phyloP scores from a whole-genome alignment of 2,797 vertebrate genomes.

The Lithobates pipiens region DNA sequence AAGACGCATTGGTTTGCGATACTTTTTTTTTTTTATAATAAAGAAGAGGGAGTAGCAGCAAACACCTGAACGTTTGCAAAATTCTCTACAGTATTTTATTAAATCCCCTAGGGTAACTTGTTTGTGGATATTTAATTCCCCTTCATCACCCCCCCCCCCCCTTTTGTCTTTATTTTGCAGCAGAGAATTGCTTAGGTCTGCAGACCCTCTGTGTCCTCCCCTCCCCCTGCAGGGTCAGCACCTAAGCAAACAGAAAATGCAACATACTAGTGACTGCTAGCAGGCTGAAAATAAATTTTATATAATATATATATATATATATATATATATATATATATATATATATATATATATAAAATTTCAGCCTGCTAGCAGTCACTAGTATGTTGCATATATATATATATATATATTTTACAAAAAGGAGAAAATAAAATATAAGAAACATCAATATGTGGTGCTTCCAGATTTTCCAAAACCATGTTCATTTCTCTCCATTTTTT shows the following conservation, averaged over 20 bases:
- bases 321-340: too few species aligned
- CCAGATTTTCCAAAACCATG: neutral
- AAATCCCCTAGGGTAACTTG: neutral
- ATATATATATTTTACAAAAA: too few species aligned
- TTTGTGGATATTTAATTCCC: neutral
- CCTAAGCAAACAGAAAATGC: conserved; percentile 53
- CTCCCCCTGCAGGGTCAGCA: conserved; percentile 14
- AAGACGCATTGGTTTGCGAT: too few species aligned
- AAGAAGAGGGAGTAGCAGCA: neutral
- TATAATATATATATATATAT: too few species aligned
- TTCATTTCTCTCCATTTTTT: neutral
- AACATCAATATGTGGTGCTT: neutral
- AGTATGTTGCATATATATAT: too few species aligned
- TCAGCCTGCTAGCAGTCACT: too few species aligned
- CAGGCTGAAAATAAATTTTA: too few species aligned
- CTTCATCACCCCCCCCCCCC: too few species aligned
- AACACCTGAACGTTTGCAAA: neutral
- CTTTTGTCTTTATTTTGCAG: neutral
- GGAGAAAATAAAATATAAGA: too few species aligned
- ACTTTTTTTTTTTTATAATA: too few species aligned
- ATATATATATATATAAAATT: too few species aligned
- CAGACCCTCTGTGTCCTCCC: conserved; percentile 4
- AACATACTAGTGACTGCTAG: conserved; percentile 5
- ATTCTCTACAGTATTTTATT: neutral
- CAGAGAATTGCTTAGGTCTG: conserved; percentile 11